Evolutionary conservation across 53 echinoderm and acorn worm genomes (phyloP), one percentile per base, ranked within the genome.

Genomic region (Antedon mediterranea): DNA sequence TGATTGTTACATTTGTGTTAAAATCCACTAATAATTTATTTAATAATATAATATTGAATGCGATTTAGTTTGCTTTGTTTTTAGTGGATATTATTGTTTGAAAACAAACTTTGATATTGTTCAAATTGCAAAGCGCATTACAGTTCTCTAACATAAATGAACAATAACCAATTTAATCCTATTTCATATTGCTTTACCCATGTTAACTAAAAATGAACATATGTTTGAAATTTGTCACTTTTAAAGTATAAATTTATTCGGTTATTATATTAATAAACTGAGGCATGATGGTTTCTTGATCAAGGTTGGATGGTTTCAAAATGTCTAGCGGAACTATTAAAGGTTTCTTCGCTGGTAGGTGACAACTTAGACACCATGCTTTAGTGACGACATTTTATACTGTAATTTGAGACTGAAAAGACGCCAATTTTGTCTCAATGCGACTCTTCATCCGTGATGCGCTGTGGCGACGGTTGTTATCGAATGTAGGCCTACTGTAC

Each of bases 261-360:
- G 57, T 57, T 57, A 57, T 57, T 57, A 57, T 57, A 57, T 57
- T 57, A 57, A 57, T 57, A 57, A 57, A 57, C 57, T 57, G 57
- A 57, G 23, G 57, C 57, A 57, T 57, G 57, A 15, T 57, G 57
- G 57, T 57, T 57, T 18, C 14, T 6, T 18, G 15, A 18, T 13
- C 57, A 57, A 18, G 57, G 57, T 57, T 57, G 57, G 57, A 6
- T 57, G 57, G 14, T 57, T 41, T 57, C 14, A 57, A 18, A 13
- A 57, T 57, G 9, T 23, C 2, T 26, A 18, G 57, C 57, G 57
- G 57, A 57, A 57, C 57, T 57, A 57, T 57, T 57, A 57, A 57
- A 57, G 57, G 23, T 57, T 23, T 57, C 57, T 23, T 8, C 9
- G 57, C 57, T 57, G 57, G 57, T 57, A 57, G 57, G 57, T 57